Base-by-base conservation (phyloP, 2,888 invertebrate species). In the Chalcosyrphus nemorum region DNA sequence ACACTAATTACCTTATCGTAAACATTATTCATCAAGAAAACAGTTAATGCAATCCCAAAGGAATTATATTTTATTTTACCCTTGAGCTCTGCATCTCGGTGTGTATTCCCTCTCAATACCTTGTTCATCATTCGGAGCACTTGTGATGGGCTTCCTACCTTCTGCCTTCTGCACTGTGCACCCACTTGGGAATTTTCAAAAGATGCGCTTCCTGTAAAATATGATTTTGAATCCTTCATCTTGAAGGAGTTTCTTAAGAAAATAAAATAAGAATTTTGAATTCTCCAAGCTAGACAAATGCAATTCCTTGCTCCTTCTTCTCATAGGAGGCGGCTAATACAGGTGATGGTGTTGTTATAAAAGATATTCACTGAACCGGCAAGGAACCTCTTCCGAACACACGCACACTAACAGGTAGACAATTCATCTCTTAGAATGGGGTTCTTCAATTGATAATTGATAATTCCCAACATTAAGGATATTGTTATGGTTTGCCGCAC, bases 361-460 rank as follows among this genome's bases (percentile, higher is more conserved):
- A 52, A 65, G 63, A 29, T 13, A 54, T 27, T 32, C 66, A 3
- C 17, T 17, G 24, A 54, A 56, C 45, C 29, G 47, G 59, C 63
- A 76, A 65, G 52, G 76, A 81, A 65, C 56, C 17, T 45, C 50
- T 29, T 41, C 2, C 24, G 1, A 35, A 19, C 38, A 7, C 41
- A 47, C 15, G 21, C 41, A 17, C 11, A 19, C 19, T 59, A 7
- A 17, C 19, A 32, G 9, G 0, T 61, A 19, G 38, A 50, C 24
- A 17, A 24, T 66, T 75, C 27, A 63, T 27, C 35, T 75, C 13
- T n/a, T 43, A 21, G 59, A 74, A 81, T 47, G 52, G 29, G 35
- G 43, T 27, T 59, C 71, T 70, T 77, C 72, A 82, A 82, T 82
- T 72, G 81, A 72, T 81, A 81, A 76, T 81, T 81, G 81, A 70